phyloP scores from a whole-genome alignment of 2,797 vertebrate genomes.

The Salarias fasciatus region DNA sequence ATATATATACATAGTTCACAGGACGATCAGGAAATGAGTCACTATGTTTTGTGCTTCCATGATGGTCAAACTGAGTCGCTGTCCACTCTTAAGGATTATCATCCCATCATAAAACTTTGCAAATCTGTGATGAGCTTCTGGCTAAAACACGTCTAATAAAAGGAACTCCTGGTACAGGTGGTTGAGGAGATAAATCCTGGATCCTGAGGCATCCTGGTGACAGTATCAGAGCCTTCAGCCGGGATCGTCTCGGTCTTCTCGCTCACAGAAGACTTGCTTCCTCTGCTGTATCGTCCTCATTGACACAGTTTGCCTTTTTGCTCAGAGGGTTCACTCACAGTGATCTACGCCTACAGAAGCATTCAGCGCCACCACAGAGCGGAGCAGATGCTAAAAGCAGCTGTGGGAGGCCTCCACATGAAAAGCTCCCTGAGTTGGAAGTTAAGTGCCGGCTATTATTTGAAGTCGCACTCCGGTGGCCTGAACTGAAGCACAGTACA shows the following conservation, averaged over 20 bases:
- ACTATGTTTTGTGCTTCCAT: too few species aligned
- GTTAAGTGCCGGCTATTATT: slow-evolving; percentile 42
- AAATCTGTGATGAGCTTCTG: too few species aligned
- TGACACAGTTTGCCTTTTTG: slow-evolving; percentile 51
- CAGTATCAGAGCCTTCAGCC: too few species aligned
- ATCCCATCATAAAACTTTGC: too few species aligned
- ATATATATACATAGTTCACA: too few species aligned
- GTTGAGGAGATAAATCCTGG: too few species aligned
- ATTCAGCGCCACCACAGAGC: slow-evolving; percentile 32
- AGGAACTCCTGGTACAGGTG: too few species aligned
- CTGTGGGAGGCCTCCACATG: slow-evolving; percentile 24
- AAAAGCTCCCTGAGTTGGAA: slow-evolving; percentile 27
- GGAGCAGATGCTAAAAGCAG: slow-evolving; percentile 41
- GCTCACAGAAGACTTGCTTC: slow-evolving; percentile 28
- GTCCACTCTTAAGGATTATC: too few species aligned
- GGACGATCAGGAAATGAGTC: too few species aligned
- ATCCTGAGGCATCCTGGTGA: too few species aligned
- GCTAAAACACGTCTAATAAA: too few species aligned
- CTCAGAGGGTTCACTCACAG: slow-evolving; percentile 52
- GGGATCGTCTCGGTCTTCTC: slow-evolving; percentile 4
- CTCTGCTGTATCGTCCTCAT: slow-evolving; percentile 19
- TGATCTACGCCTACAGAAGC: slow-evolving; percentile 59
- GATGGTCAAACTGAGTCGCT: too few species aligned
- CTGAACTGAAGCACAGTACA: slow-evolving; percentile 2
- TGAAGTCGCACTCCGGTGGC: slow-evolving; percentile 11